Evolutionary conservation across 1,140 invertebrate species (phyloP).

Genomic region (Chymomyza costata): DNA sequence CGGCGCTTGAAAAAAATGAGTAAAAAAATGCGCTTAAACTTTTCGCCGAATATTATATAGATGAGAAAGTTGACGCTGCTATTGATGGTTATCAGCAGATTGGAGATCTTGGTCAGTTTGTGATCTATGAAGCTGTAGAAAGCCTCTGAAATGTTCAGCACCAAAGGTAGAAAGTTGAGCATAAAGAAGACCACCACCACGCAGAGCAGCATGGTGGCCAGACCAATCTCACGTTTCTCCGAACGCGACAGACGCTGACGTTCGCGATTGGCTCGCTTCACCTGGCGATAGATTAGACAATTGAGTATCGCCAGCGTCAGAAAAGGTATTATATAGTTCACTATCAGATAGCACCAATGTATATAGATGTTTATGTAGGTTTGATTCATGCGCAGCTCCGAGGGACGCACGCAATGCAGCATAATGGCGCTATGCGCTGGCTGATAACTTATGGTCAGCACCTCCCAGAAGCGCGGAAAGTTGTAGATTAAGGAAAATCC

Average conservation of each 20-base stretch:
- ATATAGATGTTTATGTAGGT: slow-evolving; percentile 92
- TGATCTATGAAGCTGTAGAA: slow-evolving; percentile 82
- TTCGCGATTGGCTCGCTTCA: slow-evolving; percentile 88
- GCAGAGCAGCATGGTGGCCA: slow-evolving; percentile 94
- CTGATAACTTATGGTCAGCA: slow-evolving; percentile 54
- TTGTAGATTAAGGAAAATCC: slow-evolving; percentile 92
- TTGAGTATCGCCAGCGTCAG: slow-evolving; percentile 90
- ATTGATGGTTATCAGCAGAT: slow-evolving; percentile 96
- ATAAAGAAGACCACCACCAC: slow-evolving; percentile 96
- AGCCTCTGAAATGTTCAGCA: slow-evolving; percentile 91
- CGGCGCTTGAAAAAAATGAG: slow-evolving; percentile 86
- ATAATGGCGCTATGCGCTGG: slow-evolving; percentile 47
- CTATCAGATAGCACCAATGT: slow-evolving; percentile 92
- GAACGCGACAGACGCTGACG: slow-evolving; percentile 86
- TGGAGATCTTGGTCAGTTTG: slow-evolving; percentile 89
- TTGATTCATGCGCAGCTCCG: slow-evolving; percentile 82
- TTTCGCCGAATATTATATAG: slow-evolving; percentile 97
- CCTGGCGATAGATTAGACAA: slow-evolving; percentile 90
- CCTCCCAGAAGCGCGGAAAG: slow-evolving; percentile 86
- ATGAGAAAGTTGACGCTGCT: slow-evolving; percentile 98
- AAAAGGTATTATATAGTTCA: slow-evolving; percentile 95
- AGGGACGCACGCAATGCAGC: slow-evolving; percentile 83
- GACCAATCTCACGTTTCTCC: slow-evolving; percentile 89
- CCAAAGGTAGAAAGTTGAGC: slow-evolving; percentile 93
- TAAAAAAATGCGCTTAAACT: slow-evolving; percentile 93